Evolutionary conservation across 2,797 vertebrate genomes (phyloP).

Genomic region (Acrocephalus scirpaceus): DNA sequence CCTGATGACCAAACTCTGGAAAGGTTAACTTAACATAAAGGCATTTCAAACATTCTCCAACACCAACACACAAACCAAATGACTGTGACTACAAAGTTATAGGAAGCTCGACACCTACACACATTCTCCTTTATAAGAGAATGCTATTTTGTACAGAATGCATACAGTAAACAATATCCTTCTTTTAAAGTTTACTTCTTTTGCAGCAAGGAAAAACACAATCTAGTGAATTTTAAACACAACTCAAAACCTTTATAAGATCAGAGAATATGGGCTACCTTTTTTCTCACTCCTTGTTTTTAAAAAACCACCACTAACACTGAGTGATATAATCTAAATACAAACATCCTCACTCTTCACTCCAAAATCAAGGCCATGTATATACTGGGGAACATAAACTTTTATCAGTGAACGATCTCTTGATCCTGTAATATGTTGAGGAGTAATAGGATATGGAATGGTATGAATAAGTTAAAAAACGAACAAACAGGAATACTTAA

Average conservation of each 20-base stretch:
- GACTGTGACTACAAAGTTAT: neutral
- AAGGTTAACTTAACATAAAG: neutral
- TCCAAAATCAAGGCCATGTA: neutral
- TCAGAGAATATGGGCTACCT: neutral
- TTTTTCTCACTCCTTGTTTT: neutral
- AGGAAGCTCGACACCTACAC: neutral
- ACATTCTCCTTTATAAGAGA: neutral
- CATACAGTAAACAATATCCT: neutral
- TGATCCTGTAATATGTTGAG: neutral
- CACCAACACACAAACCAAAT: slow-evolving; percentile 4
- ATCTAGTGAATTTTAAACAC: neutral
- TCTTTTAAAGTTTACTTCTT: neutral
- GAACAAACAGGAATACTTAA: neutral
- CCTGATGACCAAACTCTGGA: neutral
- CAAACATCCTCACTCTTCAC: neutral
- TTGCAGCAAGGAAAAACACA: neutral
- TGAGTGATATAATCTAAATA: neutral
- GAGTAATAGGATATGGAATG: neutral
- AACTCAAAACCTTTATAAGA: neutral
- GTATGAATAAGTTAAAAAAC: neutral
- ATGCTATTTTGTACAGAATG: neutral
- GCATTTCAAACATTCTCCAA: slow-evolving; percentile 25
- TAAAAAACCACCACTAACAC: neutral
- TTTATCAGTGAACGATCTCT: neutral
- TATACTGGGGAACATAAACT: neutral